A percentile compares a stretch with the other conserved stretches of the same genome.
Conservation (phyloP, 2,797 vertebrate species). For the Gobionotothen gibberifrons region DNA sequence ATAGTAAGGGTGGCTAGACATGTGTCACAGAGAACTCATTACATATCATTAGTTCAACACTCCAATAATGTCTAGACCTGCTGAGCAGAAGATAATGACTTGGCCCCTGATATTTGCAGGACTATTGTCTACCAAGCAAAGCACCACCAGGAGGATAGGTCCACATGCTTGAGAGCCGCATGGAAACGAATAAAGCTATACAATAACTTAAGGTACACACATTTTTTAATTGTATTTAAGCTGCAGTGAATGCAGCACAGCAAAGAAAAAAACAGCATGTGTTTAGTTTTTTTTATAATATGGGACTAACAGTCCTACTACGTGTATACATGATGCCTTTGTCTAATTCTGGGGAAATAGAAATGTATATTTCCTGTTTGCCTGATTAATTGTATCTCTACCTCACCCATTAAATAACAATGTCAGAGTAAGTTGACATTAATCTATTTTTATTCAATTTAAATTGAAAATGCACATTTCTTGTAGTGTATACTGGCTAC, state of each 20-base stretch:
- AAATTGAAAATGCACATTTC: conserved; percentile 9
- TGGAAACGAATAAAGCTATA: conserved; percentile 66
- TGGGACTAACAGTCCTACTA: not conserved
- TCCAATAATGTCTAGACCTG: conserved; percentile 85
- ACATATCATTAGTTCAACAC: conserved; percentile 87
- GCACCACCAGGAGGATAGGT: conserved; percentile 70
- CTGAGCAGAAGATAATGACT: conserved; percentile 83
- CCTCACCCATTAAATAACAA: conserved; percentile 62
- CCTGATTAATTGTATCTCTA: conserved; percentile 17
- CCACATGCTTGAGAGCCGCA: conserved; percentile 53
- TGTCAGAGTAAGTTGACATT: conserved; percentile 52
- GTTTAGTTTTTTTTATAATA: conserved; percentile 9
- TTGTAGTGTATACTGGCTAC: not conserved
- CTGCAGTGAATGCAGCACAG: conserved; percentile 8
- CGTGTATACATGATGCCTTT: conserved; percentile 9
- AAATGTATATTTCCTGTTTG: conserved; percentile 23
- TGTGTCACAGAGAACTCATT: conserved; percentile 86
- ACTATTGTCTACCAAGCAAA: conserved; percentile 78
- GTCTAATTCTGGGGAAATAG: conserved; percentile 5
- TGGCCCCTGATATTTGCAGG: conserved; percentile 81
- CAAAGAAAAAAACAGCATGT: conserved; percentile 14
- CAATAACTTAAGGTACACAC: conserved; percentile 51
- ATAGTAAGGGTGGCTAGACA: conserved; percentile 79
- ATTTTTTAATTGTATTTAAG: conserved; percentile 17
- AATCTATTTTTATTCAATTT: conserved; percentile 28